These are phyloP conservation scores for Hirtodrosophila histrioides DNA, from an alignment of 2,888 invertebrate genomes.

Conservation along the genomic window DNA sequence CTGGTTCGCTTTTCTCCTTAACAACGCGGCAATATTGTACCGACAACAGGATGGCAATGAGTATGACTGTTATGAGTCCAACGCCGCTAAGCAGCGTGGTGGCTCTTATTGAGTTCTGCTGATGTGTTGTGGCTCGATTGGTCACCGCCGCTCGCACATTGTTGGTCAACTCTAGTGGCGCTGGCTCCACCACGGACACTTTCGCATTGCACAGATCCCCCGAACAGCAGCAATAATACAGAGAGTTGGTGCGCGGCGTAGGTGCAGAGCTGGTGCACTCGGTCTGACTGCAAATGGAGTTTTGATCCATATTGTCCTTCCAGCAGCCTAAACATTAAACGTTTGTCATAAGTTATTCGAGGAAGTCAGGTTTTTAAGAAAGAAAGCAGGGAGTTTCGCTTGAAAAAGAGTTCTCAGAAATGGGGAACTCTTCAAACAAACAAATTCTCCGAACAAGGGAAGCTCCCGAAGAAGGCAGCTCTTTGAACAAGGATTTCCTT, in stretches of 20 bases:
- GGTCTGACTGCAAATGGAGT: constrained; percentile 85
- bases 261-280: constrained; percentile 87
- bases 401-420: too few relatives aligned
- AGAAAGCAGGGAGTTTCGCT: too few relatives aligned
- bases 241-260: constrained; percentile 82
- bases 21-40: constrained; percentile 65
- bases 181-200: constrained; percentile 79
- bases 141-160: constrained; percentile 46
- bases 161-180: constrained; percentile 79
- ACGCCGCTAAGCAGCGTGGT: constrained; percentile 57
- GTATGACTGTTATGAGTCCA: constrained; percentile 53
- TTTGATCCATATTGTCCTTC: constrained; percentile 85
- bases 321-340: constrained; percentile 85
- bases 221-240: constrained; percentile 93
- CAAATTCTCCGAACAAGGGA: too few relatives aligned
- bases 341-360: too few relatives aligned
- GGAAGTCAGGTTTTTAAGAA: too few relatives aligned
- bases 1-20: constrained; percentile 79
- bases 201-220: constrained; percentile 90
- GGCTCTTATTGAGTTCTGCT: constrained; percentile 57
- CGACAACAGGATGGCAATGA: constrained; percentile 60
- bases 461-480: too few relatives aligned
- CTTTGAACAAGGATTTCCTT: too few relatives aligned
- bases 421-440: too few relatives aligned
- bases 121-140: constrained; percentile 57